These are phyloP conservation scores for Nomada hirtipes DNA, from an alignment of 2,888 invertebrate species.

Conservation along the genomic window DNA sequence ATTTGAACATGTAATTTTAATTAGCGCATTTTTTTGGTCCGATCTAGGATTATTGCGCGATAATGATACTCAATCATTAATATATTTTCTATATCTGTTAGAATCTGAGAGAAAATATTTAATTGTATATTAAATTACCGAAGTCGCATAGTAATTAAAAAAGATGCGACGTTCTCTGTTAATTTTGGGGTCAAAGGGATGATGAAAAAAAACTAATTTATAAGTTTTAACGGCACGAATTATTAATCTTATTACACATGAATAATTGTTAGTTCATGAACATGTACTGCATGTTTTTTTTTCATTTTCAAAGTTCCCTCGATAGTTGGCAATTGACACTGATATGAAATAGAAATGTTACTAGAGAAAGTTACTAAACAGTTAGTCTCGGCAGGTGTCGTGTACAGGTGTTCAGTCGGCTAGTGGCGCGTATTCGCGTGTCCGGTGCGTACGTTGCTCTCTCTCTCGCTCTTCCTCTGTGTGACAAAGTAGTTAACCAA, in stretches of 20 bases:
- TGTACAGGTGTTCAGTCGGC: conserved; percentile 72
- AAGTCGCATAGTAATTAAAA: conserved; percentile 1
- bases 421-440: conserved; percentile 71
- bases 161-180: not conserved
- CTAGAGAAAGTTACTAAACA: conserved; percentile 65
- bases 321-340: conserved; percentile 45
- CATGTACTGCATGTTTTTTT: not conserved
- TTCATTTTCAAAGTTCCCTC: not conserved
- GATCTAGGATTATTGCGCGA: not conserved
- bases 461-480: conserved; percentile 2
- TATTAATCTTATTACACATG: not conserved
- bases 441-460: conserved; percentile 48
- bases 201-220: not conserved
- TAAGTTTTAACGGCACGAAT: not conserved
- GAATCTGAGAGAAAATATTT: not conserved
- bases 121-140: conserved; percentile 1
- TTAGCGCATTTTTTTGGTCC: not conserved
- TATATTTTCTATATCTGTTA: conserved; percentile 16
- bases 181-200: not conserved
- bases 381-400: conserved; percentile 66
- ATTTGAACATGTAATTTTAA: not conserved
- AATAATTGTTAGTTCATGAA: not conserved
- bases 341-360: conserved; percentile 45
- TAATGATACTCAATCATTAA: not conserved
- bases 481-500: conserved; percentile 22